Conservation (phyloP, 1,140 invertebrate genomes). For the Drosophila yakuba region DNA sequence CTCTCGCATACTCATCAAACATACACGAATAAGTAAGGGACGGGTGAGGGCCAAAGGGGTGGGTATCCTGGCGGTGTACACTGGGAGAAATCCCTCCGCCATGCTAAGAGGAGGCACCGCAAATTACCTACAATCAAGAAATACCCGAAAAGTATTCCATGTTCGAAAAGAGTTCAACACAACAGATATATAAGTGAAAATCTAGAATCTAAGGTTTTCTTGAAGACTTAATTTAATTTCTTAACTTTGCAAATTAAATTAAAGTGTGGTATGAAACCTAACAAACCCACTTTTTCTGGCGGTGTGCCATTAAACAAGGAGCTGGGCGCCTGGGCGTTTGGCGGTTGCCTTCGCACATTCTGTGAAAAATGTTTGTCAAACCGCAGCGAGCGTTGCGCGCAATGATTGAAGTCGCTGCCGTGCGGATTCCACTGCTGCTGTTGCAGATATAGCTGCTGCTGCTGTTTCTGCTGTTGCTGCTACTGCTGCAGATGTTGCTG, state of each 20-base stretch:
- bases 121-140: no score
- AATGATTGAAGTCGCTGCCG: constrained; percentile 80
- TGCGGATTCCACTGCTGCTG: constrained; percentile 57
- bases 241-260: no score
- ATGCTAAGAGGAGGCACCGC: no score
- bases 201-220: no score
- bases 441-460: constrained; percentile 29
- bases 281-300: constrained; percentile 1
- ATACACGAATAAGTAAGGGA: constrained; percentile 58
- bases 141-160: no score
- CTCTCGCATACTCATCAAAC: constrained; percentile 80
- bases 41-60: constrained; percentile 26
- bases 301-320: constrained; percentile 38
- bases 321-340: constrained; percentile 25
- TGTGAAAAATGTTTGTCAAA: constrained; percentile 82
- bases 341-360: constrained; percentile 66
- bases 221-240: no score
- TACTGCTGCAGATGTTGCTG: constrained; percentile 24
- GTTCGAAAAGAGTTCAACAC: no score
- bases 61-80: constrained; percentile 17
- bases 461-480: constrained; percentile 25
- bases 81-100: background rate
- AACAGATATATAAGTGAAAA: no score
- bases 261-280: background rate
- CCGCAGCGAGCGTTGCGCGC: constrained; percentile 75